Conservation (phyloP, 2,113 vertebrate genomes). For the Chamaea fasciata region DNA sequence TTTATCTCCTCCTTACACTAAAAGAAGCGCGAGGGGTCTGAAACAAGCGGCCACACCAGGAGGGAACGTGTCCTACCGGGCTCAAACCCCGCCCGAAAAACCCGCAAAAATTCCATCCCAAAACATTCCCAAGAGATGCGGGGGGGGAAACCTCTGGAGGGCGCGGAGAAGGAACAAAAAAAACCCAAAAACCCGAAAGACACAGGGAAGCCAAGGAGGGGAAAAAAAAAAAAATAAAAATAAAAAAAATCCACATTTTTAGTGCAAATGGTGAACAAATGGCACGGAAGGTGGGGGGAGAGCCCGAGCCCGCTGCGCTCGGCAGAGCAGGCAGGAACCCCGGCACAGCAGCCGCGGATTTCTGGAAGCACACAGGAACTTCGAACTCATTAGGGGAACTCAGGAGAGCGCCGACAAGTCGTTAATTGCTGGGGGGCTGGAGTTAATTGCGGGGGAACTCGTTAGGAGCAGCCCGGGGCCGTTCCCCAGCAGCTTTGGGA, state of each 20-base stretch:
- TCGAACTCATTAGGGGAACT: background rate
- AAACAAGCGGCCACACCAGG: background rate
- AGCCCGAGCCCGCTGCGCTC: too few species aligned
- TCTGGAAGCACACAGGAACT: conserved; percentile 43
- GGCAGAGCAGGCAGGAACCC: background rate
- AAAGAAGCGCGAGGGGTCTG: background rate
- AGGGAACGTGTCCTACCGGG: fast-evolving
- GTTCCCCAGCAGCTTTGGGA: fast-evolving
- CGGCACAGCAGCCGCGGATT: background rate
- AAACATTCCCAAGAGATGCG: background rate
- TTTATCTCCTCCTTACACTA: background rate
- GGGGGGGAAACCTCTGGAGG: background rate
- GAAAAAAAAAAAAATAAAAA: too few species aligned
- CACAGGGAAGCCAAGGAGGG: background rate
- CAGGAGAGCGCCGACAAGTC: background rate
- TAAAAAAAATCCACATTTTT: background rate
- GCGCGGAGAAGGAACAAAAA: fast-evolving
- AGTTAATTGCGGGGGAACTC: background rate
- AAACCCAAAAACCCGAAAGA: background rate
- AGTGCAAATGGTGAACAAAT: conserved; percentile 58
- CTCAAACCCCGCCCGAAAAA: background rate
- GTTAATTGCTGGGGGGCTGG: background rate
- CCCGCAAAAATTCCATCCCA: too few species aligned
- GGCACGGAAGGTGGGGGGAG: background rate
- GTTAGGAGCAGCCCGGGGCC: background rate